These are phyloP conservation scores for Hozukius guyotensis DNA, from an alignment of 2,797 vertebrate genomes.

Conservation along the genomic window DNA sequence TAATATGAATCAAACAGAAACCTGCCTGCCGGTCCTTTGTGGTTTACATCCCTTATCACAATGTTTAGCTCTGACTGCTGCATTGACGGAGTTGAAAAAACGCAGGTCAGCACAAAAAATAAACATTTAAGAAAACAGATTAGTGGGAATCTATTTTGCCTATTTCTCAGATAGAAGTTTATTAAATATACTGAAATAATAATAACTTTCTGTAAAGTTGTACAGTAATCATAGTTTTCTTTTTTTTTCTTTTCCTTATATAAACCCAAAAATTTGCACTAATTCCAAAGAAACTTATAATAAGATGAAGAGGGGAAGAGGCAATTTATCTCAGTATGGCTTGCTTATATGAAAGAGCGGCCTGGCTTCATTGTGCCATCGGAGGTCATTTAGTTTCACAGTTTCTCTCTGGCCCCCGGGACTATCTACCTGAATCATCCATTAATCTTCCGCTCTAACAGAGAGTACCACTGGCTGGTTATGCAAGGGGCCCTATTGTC, in stretches of 20 bases:
- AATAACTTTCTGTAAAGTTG: constrained; percentile 24
- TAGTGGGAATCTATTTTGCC: background rate
- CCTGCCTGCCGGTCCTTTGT: background rate
- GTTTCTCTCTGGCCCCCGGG: constrained; percentile 23
- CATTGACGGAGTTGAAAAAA: background rate
- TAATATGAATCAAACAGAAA: background rate
- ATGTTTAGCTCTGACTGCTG: constrained; percentile 14
- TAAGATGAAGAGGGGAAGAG: constrained; percentile 15
- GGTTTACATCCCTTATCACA: constrained; percentile 10
- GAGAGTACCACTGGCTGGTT: constrained; percentile 31
- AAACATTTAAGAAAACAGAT: constrained; percentile 33
- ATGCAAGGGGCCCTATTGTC: constrained; percentile 27
- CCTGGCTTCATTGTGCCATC: constrained; percentile 49
- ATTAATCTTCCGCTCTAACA: constrained; percentile 56
- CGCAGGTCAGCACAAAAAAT: constrained; percentile 42
- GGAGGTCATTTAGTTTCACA: constrained; percentile 60
- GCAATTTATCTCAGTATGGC: constrained; percentile 43
- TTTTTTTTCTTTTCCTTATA: background rate
- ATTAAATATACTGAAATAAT: constrained; percentile 18
- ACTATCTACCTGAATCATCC: constrained; percentile 50
- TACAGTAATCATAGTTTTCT: constrained; percentile 5
- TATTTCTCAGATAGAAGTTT: constrained; percentile 15
- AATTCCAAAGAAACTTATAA: constrained; percentile 35
- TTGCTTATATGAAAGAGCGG: constrained; percentile 29
- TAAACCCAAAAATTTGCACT: constrained; percentile 20